phyloP scores from a whole-genome alignment of 2,113 vertebrate species.

The Clarias magur region DNA sequence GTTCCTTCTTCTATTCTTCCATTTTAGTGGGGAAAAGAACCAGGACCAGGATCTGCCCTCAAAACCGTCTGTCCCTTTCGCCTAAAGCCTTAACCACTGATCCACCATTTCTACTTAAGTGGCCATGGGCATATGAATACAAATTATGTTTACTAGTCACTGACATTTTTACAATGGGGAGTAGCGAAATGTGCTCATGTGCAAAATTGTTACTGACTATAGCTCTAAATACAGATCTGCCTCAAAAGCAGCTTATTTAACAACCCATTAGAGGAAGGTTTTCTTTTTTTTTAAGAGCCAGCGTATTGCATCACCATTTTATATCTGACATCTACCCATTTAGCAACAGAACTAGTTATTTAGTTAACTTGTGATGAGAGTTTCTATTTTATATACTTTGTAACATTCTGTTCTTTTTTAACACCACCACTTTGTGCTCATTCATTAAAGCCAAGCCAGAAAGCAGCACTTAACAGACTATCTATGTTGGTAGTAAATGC shows the following conservation, averaged over 20 bases:
- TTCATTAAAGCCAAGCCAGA: background rate
- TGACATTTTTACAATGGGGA: background rate
- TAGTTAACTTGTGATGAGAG: background rate
- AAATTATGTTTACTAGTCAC: background rate
- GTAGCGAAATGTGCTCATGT: background rate
- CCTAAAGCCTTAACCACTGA: background rate
- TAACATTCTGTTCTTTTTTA: background rate
- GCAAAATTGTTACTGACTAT: background rate
- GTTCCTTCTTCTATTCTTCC: background rate
- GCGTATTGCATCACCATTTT: background rate
- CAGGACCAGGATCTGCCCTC: background rate
- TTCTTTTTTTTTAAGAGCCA: background rate
- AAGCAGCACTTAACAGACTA: background rate
- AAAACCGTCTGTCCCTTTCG: background rate
- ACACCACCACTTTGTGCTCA: background rate
- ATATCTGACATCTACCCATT: background rate
- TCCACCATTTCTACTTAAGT: background rate
- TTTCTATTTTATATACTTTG: background rate
- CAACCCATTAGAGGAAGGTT: background rate
- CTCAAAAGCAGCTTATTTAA: constrained; percentile 1
- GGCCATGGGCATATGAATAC: background rate
- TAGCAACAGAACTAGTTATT: background rate
- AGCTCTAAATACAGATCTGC: background rate
- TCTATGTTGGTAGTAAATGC: background rate
- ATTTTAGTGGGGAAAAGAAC: background rate